Conservation (phyloP, 2,888 invertebrate species). For the Lycaena phlaeas region DNA sequence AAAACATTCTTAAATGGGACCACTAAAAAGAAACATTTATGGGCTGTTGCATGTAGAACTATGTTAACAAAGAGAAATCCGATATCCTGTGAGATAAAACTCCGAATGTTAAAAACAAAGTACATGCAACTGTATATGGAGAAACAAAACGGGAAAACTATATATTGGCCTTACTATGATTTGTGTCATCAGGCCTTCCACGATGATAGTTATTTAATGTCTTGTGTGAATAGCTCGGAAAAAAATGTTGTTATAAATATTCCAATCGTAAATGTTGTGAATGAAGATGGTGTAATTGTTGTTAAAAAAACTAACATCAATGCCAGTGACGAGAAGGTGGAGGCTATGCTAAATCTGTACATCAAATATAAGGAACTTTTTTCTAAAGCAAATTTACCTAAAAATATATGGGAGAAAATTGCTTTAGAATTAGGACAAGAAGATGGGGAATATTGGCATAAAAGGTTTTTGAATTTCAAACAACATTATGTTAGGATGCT, state of each 20-base stretch:
- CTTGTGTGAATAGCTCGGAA: slow-evolving; percentile 16
- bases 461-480: slow-evolving; percentile 53
- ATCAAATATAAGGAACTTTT: slow-evolving; percentile 41
- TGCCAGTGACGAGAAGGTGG: slow-evolving; percentile 38
- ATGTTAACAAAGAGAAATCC: slow-evolving; percentile 45
- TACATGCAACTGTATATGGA: slow-evolving; percentile 34
- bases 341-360: slow-evolving; percentile 45
- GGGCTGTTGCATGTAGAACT: slow-evolving; percentile 57
- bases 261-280: slow-evolving; percentile 14
- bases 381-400: slow-evolving; percentile 36
- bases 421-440: slow-evolving; percentile 47
- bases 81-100: slow-evolving; percentile 38
- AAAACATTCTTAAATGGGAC: slow-evolving; percentile 39
- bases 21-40: slow-evolving; percentile 43
- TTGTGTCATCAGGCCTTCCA: slow-evolving; percentile 49
- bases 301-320: slow-evolving; percentile 30
- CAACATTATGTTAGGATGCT: slow-evolving; percentile 52
- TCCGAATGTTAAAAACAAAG: slow-evolving; percentile 35
- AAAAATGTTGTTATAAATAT: slow-evolving; percentile 12
- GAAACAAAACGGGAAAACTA: slow-evolving; percentile 30
- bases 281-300: slow-evolving; percentile 28
- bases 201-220: slow-evolving; percentile 30
- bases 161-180: slow-evolving; percentile 42
- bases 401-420: slow-evolving; percentile 51
- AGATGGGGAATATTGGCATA: slow-evolving; percentile 55